phyloP scores from a whole-genome alignment of 2,888 invertebrate genomes.

The Limnephilus auricula region DNA sequence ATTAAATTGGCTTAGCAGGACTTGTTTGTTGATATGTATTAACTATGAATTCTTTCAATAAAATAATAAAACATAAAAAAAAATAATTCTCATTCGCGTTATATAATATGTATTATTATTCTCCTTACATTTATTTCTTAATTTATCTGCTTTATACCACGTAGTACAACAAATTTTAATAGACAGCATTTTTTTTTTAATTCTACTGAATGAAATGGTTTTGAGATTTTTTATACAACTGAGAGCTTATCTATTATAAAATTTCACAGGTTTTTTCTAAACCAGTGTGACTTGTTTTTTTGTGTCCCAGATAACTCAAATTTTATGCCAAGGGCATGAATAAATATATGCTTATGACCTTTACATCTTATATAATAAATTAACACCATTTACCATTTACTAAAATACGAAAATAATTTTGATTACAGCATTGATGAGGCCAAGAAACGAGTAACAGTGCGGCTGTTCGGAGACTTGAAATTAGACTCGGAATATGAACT shows the following conservation, averaged over 20 bases:
- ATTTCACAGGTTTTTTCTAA: not conserved
- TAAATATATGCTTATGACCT: not conserved
- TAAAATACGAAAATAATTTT: not conserved
- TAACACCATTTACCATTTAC: not conserved
- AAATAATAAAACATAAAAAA: no score
- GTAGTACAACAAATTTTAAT: no score
- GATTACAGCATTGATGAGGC: constrained; percentile 50
- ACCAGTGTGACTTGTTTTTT: not conserved
- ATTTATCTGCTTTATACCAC: no score
- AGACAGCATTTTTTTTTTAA: no score
- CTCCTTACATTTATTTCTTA: no score
- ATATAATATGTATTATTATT: no score
- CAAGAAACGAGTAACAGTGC: constrained; percentile 49
- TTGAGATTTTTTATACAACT: not conserved
- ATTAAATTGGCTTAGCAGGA: no score
- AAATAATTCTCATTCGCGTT: no score
- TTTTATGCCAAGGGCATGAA: not conserved
- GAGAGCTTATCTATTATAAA: not conserved
- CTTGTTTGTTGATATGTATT: no score
- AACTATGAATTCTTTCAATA: no score
- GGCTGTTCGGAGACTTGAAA: constrained; percentile 52
- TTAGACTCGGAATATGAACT: constrained; percentile 59
- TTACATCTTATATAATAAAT: not conserved
- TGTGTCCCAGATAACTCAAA: not conserved
- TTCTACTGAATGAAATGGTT: not conserved